These are phyloP conservation scores for Diabrotica balteata DNA, from an alignment of 2,888 invertebrate species.

Conservation along the genomic window DNA sequence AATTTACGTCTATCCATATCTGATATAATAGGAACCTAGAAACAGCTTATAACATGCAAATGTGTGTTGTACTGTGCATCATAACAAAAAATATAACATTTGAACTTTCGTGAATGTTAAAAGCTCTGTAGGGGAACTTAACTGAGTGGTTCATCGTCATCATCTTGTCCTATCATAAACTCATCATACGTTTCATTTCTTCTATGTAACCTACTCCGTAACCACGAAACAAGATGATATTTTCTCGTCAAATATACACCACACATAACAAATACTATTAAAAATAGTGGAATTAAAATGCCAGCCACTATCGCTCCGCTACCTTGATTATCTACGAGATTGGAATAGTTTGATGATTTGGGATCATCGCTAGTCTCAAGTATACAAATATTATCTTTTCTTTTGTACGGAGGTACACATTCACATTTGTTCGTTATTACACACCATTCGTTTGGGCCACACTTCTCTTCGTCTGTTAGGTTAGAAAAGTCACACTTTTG, in stretches of 20 bases:
- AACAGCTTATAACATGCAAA: background rate
- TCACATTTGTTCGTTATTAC: slow-evolving; percentile 46
- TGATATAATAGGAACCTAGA: too few relatives aligned
- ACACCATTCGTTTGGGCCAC: slow-evolving; percentile 47
- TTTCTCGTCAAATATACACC: slow-evolving; percentile 53
- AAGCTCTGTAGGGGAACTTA: slow-evolving; percentile 14
- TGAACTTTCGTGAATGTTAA: background rate
- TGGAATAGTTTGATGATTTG: slow-evolving; percentile 47
- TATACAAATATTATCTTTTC: slow-evolving; percentile 43
- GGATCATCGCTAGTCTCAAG: slow-evolving; percentile 30
- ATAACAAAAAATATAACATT: background rate
- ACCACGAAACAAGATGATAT: slow-evolving; percentile 53
- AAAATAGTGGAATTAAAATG: slow-evolving; percentile 53
- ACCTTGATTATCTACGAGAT: slow-evolving; percentile 49
- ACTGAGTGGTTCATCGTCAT: slow-evolving; percentile 48
- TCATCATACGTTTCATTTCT: slow-evolving; percentile 58
- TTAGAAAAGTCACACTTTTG: slow-evolving; percentile 40
- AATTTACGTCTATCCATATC: too few relatives aligned
- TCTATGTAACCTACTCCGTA: slow-evolving; percentile 54
- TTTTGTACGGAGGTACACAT: slow-evolving; percentile 48
- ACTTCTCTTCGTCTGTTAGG: slow-evolving; percentile 17
- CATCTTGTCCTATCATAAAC: slow-evolving; percentile 60
- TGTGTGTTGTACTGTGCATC: background rate
- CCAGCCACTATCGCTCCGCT: slow-evolving; percentile 53
- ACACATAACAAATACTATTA: slow-evolving; percentile 56